phyloP scores from a whole-genome alignment of 2,113 vertebrate genomes.

The Eleginops maclovinus region DNA sequence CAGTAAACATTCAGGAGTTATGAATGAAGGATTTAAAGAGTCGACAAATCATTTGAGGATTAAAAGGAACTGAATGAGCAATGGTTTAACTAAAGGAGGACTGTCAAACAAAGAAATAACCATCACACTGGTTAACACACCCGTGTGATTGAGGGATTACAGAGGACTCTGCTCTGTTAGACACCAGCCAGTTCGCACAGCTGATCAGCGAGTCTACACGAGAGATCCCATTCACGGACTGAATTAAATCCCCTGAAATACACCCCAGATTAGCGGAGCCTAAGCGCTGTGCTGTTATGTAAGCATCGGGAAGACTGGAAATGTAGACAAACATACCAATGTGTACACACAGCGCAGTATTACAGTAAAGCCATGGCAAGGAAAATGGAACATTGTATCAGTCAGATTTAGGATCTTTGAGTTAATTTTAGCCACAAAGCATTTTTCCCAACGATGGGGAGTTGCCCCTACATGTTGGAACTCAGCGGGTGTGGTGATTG shows the following conservation, averaged over 20 bases:
- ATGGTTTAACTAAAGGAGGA: slow-evolving; percentile 1
- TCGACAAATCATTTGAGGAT: background rate
- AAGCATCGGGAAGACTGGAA: slow-evolving; percentile 38
- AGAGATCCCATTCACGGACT: slow-evolving; percentile 65
- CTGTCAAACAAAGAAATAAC: slow-evolving; percentile 14
- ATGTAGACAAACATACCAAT: slow-evolving; percentile 35
- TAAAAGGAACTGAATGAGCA: slow-evolving; percentile 5
- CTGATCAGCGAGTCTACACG: slow-evolving; percentile 40
- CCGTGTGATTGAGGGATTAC: slow-evolving; percentile 32
- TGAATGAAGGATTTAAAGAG: slow-evolving; percentile 5
- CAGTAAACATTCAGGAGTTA: background rate
- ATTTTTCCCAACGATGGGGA: background rate
- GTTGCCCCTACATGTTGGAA: slow-evolving; percentile 7
- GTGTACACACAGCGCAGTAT: slow-evolving; percentile 13
- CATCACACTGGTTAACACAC: slow-evolving; percentile 19
- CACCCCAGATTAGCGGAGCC: slow-evolving; percentile 64
- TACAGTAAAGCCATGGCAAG: background rate
- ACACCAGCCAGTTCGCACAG: slow-evolving; percentile 36
- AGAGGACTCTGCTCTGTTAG: slow-evolving; percentile 1
- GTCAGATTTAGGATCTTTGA: slow-evolving; percentile 15
- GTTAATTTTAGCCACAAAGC: background rate
- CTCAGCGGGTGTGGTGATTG: background rate
- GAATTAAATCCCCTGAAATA: slow-evolving; percentile 71
- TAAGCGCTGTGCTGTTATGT: slow-evolving; percentile 51
- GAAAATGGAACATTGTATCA: background rate